Base-by-base conservation (phyloP, 2,113 vertebrate species). In the Grantiella picta region DNA sequence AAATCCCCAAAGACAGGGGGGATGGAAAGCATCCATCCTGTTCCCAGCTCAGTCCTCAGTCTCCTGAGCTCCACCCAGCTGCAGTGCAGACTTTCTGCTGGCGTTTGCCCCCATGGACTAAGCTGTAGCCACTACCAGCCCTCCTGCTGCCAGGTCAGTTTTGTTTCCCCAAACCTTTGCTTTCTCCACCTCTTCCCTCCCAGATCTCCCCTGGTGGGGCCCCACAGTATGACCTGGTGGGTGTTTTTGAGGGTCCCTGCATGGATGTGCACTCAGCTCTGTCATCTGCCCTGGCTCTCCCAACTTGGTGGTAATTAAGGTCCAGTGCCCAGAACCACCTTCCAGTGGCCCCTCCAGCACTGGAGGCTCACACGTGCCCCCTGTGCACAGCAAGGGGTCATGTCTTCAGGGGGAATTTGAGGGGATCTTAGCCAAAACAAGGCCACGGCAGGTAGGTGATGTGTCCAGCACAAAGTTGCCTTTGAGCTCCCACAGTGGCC, bases 151-250 rank as follows among this genome's bases (percentile, higher is more conserved):
- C 65, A 13, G 57, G 52, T 33, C 59, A 29, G 31, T 68, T 4
- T 40, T 61, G 13, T 42, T 72, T 61, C 15, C 11, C 14, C 66
- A 50, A 16, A 56, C 3, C 68, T 50, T 59, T 50, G 28, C 17
- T 38, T 73, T 68, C 24, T 61, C 28, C 28, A 11, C n/a, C 44
- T 88, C 45, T 78, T 14, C 7, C 35, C 18, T 66, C 84, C 27
- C 59, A 24, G 25, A 5, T 59, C 81, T 45, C 52, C 28, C 28
- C 21, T n/a, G 65, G 9, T 12, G 25, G 29, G n/a, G 24, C n/a
- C 31, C 52, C 2, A 1, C 1, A 3, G 33, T 14, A 33, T 52
- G 25, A 36, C 28, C 38, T 0, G 0, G 42, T 31, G 42, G 33
- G 24, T 53, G 33, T 31, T 69, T 22, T 4, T 15, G 52, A 15